These are phyloP conservation scores for Hucho hucho DNA, from an alignment of 2,113 vertebrate genomes.

Conservation along the genomic window DNA sequence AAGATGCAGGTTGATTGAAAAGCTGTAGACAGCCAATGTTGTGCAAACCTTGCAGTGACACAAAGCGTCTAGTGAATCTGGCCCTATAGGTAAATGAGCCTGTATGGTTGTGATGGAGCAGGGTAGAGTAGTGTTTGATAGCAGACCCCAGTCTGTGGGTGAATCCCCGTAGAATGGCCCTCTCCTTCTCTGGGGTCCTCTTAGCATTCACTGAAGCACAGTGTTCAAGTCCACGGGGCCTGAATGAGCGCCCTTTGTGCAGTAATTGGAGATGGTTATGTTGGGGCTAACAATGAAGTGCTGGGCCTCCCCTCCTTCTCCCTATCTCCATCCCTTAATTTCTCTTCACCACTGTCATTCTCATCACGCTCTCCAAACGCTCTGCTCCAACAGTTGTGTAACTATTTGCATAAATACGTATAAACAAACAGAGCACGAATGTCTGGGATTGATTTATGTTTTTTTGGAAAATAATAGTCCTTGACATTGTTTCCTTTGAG, in stretches of 20 bases:
- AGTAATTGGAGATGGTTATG: constrained; percentile 80
- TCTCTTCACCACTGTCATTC: background rate
- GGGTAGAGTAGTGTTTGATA: constrained; percentile 3
- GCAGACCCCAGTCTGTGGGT: background rate
- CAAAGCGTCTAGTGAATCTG: background rate
- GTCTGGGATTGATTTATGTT: background rate
- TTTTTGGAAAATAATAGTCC: background rate
- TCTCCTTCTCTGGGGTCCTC: constrained; percentile 32
- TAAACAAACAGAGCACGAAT: no score
- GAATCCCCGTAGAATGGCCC: background rate
- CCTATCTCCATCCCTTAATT: background rate
- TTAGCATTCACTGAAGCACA: constrained; percentile 73
- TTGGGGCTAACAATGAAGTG: constrained; percentile 64
- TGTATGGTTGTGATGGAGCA: background rate
- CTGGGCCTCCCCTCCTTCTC: constrained; percentile 45
- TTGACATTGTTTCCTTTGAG: constrained; percentile 3
- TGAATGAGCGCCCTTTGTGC: constrained; percentile 91
- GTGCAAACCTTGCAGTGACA: no score
- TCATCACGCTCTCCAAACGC: constrained; percentile 40
- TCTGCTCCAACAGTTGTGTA: constrained; percentile 49
- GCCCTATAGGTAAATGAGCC: constrained; percentile 2
- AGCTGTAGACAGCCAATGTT: no score
- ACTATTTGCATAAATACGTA: constrained; percentile 30
- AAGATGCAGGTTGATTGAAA: no score
- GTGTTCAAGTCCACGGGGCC: constrained; percentile 74